Evolutionary conservation across 1,140 invertebrate genomes (phyloP).

Genomic region (Drosophila varians): DNA sequence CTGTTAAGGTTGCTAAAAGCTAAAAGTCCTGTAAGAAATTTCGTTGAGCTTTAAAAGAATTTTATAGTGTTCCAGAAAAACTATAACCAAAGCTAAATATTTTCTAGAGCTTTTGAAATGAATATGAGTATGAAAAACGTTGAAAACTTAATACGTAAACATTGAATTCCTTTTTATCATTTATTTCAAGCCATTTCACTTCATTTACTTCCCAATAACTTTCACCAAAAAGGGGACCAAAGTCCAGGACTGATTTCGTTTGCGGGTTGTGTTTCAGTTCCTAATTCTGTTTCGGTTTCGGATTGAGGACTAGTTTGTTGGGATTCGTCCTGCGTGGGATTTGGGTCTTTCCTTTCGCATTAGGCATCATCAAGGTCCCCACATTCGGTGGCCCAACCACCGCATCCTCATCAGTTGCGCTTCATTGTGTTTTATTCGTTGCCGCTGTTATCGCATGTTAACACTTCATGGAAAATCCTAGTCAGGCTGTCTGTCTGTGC

Average conservation of each 20-base stretch:
- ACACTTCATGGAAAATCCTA: slow-evolving; percentile 75
- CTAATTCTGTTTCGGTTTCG: slow-evolving; percentile 12
- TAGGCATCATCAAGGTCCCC: slow-evolving; percentile 41
- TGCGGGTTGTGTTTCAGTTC: slow-evolving; percentile 3
- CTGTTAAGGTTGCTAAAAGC: slow-evolving; percentile 5
- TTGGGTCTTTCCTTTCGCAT: slow-evolving; percentile 47
- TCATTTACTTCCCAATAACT: slow-evolving; percentile 52
- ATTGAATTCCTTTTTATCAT: slow-evolving; percentile 70
- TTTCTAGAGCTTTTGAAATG: no score
- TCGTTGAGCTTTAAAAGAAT: no score
- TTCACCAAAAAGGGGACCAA: neutral
- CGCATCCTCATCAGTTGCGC: slow-evolving; percentile 66
- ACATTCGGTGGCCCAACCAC: slow-evolving; percentile 38
- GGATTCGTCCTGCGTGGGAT: slow-evolving; percentile 13
- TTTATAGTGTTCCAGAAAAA: no score
- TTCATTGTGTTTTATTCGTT: slow-evolving; percentile 78
- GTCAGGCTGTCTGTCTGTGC: slow-evolving; percentile 21
- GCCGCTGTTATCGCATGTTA: slow-evolving; percentile 73
- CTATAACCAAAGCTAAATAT: no score
- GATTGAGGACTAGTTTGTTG: slow-evolving; percentile 2
- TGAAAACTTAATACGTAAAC: slow-evolving; percentile 18
- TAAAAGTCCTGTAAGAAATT: neutral
- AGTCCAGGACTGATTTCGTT: slow-evolving; percentile 24
- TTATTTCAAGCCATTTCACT: slow-evolving; percentile 70
- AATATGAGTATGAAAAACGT: neutral